Evolutionary conservation across 2,888 invertebrate genomes (phyloP).

Genomic region (Drosophila sordidula): DNA sequence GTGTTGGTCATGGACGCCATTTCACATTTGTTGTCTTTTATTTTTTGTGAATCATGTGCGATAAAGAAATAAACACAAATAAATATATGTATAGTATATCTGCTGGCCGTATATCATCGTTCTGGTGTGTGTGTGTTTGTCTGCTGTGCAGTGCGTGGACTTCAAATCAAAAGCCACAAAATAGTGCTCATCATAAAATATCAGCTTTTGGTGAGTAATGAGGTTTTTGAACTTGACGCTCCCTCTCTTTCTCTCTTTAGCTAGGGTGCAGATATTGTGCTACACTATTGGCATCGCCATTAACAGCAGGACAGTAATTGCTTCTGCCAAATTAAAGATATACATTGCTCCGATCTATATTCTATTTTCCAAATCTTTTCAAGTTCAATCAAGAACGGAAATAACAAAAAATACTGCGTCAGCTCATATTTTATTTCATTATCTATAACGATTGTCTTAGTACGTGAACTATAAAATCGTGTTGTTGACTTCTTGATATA

Average conservation of each 20-base stretch:
- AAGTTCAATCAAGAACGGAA: constrained; percentile 8
- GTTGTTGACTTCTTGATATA: not conserved
- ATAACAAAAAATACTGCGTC: constrained; percentile 13
- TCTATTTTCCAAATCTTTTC: not conserved
- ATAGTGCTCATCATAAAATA: constrained; percentile 46
- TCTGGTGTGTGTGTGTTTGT: constrained; percentile 4
- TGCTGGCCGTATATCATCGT: not conserved
- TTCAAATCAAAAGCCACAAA: constrained; percentile 69
- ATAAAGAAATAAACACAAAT: constrained; percentile 60
- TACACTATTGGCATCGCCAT: constrained; percentile 21
- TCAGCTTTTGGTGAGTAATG: constrained; percentile 52
- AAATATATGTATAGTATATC: not conserved
- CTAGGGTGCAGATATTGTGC: constrained; percentile 8
- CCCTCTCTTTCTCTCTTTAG: not conserved
- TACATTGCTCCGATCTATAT: constrained; percentile 48
- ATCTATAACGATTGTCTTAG: not conserved
- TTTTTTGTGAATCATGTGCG: constrained; percentile 74
- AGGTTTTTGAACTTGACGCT: constrained; percentile 63
- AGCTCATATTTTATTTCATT: not conserved
- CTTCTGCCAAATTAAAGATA: constrained; percentile 46
- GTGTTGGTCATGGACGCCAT: constrained; percentile 79
- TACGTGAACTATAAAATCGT: constrained; percentile 1
- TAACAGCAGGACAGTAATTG: constrained; percentile 45
- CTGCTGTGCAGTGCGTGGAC: constrained; percentile 29
- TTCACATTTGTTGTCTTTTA: constrained; percentile 59